These are phyloP conservation scores for Pentalonia nigronervosa DNA, from an alignment of 1,140 invertebrate species.

Conservation along the genomic window DNA sequence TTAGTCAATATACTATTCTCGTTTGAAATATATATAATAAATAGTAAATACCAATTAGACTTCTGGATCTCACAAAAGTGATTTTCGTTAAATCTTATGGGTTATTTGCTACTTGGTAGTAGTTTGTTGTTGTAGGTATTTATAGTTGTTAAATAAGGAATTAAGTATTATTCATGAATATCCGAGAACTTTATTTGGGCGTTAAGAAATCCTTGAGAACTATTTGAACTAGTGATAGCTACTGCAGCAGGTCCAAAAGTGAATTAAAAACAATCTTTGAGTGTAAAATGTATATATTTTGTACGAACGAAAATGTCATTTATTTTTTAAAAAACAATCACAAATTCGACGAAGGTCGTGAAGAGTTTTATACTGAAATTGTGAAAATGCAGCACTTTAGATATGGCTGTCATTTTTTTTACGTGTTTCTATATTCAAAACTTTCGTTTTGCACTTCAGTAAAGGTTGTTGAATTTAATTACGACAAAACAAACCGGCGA, in stretches of 20 bases:
- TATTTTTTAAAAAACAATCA: constrained; percentile 14
- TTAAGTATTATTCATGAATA: constrained; percentile 9
- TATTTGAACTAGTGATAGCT: neutral
- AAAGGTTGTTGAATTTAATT: constrained; percentile 50
- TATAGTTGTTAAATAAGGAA: neutral
- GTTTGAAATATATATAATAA: neutral
- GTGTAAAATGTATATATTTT: neutral
- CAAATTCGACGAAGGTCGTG: neutral
- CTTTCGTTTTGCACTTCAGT: constrained; percentile 36
- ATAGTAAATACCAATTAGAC: neutral
- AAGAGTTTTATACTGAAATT: neutral
- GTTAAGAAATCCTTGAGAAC: neutral
- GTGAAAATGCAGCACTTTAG: constrained; percentile 33
- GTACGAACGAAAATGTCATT: neutral
- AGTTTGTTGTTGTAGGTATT: neutral
- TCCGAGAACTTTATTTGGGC: neutral
- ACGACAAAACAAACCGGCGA: neutral
- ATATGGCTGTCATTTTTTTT: neutral
- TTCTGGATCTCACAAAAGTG: neutral
- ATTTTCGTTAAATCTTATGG: neutral
- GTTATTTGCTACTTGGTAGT: too few relatives aligned
- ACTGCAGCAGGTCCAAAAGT: neutral
- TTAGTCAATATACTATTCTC: neutral
- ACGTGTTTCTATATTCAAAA: neutral
- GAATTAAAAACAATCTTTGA: neutral